Base-by-base conservation (phyloP, 2,888 invertebrate genomes). In the Desoria tigrina region DNA sequence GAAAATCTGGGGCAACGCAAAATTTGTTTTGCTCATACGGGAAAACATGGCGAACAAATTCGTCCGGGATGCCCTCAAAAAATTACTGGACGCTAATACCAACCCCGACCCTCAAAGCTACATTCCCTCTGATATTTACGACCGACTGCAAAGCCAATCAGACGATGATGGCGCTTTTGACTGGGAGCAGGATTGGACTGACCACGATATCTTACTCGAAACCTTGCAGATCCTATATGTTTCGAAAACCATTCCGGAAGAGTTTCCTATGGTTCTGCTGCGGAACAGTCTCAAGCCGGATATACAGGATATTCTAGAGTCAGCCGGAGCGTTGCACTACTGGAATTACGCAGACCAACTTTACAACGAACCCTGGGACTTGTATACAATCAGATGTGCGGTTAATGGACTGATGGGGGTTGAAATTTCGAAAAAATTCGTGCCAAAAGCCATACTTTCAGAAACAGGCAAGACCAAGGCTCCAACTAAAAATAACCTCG, bases 311-410 rank as follows among this genome's bases (percentile, higher is more conserved):
- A 18, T 42, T 24, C 26, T 61, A 21, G 42, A 53, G 16, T 23
- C 16, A 1, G 54, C 26, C 1, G 61, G 42, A 2, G 54, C 54
- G 1, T n/a, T 54, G 2, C 42, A 26, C 28, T 54, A 39, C 28
- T 61, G 61, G 61, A 61, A 61, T 24, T 53, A 61, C 24, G 54
- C 39, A n/a, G 42, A 54, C 28, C 23, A 53, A 6, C 1, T 42
- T 11, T 61, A 39, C 23, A 32, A 39, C 14, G 42, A 54, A 26
- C 39, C 42, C 14, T 61, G 61, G 61, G 61, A 61, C 42, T 23
- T 61, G 23, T 32, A 18, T 11, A 26, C 61, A 39, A 9, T 39
- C 16, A 39, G 16, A 16, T 9, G 39, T 9, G 39, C 39, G 9
- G 39, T 39, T 9, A 16, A 39, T 16, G 39, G 9, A 9, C 16